These are phyloP conservation scores for Mormyrus proboscirostris DNA, from an alignment of 2,797 vertebrate genomes.

Conservation along the genomic window DNA sequence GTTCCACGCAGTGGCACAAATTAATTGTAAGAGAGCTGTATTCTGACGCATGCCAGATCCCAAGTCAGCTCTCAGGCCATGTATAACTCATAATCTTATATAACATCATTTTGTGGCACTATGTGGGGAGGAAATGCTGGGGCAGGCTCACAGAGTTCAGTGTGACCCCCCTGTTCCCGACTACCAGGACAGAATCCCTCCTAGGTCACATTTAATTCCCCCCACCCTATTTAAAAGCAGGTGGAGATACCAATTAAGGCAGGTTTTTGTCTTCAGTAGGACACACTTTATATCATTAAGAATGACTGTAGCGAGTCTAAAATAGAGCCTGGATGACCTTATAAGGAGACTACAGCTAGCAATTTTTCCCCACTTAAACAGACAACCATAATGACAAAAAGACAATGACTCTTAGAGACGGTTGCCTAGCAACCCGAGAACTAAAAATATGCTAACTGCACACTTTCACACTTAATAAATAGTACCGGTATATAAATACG, in stretches of 20 bases:
- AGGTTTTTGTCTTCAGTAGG: constrained; percentile 37
- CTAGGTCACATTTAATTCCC: neutral
- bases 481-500: constrained; percentile 23
- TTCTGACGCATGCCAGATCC: neutral
- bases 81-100: neutral
- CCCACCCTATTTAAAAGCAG: constrained; percentile 4
- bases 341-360: constrained; percentile 34
- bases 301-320: constrained; percentile 28
- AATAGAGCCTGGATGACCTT: constrained; percentile 36
- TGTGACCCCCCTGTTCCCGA: neutral
- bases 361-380: constrained; percentile 28
- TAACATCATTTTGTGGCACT: neutral
- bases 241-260: constrained; percentile 47
- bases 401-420: constrained; percentile 48
- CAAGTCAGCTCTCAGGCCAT: neutral
- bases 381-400: constrained; percentile 38
- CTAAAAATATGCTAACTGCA: constrained; percentile 55
- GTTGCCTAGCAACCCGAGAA: constrained; percentile 66
- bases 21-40: neutral
- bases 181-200: neutral
- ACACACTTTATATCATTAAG: constrained; percentile 48
- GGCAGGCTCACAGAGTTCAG: neutral
- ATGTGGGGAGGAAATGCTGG: neutral
- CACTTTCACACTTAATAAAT: constrained; percentile 38
- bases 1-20: neutral